Evolutionary conservation across 2,888 invertebrate species (phyloP).

Genomic region (Caenorhabditis virilis): DNA sequence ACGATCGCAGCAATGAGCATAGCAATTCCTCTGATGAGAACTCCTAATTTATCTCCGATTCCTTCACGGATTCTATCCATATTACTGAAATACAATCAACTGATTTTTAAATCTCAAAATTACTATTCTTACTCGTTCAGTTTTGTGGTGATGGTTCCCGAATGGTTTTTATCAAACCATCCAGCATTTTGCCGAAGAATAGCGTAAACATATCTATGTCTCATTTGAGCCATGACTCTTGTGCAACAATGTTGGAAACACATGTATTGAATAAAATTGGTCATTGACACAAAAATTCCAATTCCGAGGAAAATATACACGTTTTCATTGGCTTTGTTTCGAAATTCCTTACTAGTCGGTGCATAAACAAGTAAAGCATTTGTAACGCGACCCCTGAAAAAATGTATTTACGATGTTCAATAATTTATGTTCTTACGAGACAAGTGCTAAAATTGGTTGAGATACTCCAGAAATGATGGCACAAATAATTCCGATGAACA

Average conservation of each 20-base stretch:
- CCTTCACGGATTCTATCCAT: conserved; percentile 52
- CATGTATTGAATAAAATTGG: conserved; percentile 57
- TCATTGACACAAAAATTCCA: conserved; percentile 47
- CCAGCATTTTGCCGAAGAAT: conserved; percentile 57
- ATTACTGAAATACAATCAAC: conserved; percentile 13
- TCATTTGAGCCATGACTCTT: conserved; percentile 44
- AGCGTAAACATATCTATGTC: conserved; percentile 43
- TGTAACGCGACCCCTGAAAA: conserved; percentile 54
- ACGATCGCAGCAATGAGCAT: conserved; percentile 53
- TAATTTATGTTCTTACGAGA: conserved; percentile 19
- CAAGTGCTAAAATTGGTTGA: conserved; percentile 55
- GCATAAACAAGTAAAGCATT: conserved; percentile 53
- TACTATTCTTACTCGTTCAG: conserved; percentile 46
- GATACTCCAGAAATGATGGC: conserved; percentile 50
- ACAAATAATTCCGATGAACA: conserved; percentile 49
- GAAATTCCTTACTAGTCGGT: conserved; percentile 46
- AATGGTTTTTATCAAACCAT: conserved; percentile 56
- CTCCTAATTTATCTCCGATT: conserved; percentile 60
- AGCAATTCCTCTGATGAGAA: conserved; percentile 51
- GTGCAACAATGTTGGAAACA: conserved; percentile 56
- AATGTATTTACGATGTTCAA: too few relatives aligned
- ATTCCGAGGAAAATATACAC: conserved; percentile 61
- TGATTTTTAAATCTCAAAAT: neutral
- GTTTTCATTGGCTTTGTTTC: conserved; percentile 51
- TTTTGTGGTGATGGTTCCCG: conserved; percentile 49